These are phyloP conservation scores for Drosophila peninsularis DNA, from an alignment of 2,888 invertebrate genomes.

Conservation along the genomic window DNA sequence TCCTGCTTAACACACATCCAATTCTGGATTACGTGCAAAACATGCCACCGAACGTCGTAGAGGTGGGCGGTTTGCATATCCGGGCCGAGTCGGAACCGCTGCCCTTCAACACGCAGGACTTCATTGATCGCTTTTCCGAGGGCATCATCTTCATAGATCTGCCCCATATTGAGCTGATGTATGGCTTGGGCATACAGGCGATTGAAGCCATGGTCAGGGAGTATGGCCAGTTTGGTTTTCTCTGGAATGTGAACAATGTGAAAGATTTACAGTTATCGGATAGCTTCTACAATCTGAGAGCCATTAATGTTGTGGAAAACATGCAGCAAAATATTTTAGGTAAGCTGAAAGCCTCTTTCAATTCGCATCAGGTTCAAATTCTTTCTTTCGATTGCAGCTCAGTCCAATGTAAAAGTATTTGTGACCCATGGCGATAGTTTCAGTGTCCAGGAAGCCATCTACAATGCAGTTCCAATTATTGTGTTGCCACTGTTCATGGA, in stretches of 20 bases:
- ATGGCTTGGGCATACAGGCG: slow-evolving; percentile 42
- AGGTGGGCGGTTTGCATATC: slow-evolving; percentile 83
- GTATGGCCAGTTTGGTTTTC: slow-evolving; percentile 79
- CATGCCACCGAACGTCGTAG: slow-evolving; percentile 81
- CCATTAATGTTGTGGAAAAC: slow-evolving; percentile 19
- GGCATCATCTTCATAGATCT: slow-evolving; percentile 82
- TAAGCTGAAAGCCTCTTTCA: slow-evolving; percentile 11
- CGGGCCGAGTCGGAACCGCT: slow-evolving; percentile 62
- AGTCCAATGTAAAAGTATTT: slow-evolving; percentile 71
- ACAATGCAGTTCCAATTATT: slow-evolving; percentile 79
- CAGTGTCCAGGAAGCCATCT: slow-evolving; percentile 76
- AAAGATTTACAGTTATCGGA: slow-evolving; percentile 27
- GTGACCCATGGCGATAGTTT: slow-evolving; percentile 81
- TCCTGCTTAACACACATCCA: slow-evolving; percentile 81
- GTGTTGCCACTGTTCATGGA: slow-evolving; percentile 79
- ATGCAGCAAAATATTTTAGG: slow-evolving; percentile 75
- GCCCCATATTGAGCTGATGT: slow-evolving; percentile 58
- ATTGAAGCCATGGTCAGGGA: slow-evolving; percentile 71
- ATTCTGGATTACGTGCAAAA: slow-evolving; percentile 78
- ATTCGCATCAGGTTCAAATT: background rate
- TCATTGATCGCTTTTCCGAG: slow-evolving; percentile 69
- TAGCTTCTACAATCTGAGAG: slow-evolving; percentile 61
- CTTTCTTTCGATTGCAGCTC: slow-evolving; percentile 45
- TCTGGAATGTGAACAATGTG: slow-evolving; percentile 81
- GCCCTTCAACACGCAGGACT: slow-evolving; percentile 66